Evolutionary conservation across 2,113 vertebrate genomes (phyloP).

Genomic region (Thunnus thynnus): DNA sequence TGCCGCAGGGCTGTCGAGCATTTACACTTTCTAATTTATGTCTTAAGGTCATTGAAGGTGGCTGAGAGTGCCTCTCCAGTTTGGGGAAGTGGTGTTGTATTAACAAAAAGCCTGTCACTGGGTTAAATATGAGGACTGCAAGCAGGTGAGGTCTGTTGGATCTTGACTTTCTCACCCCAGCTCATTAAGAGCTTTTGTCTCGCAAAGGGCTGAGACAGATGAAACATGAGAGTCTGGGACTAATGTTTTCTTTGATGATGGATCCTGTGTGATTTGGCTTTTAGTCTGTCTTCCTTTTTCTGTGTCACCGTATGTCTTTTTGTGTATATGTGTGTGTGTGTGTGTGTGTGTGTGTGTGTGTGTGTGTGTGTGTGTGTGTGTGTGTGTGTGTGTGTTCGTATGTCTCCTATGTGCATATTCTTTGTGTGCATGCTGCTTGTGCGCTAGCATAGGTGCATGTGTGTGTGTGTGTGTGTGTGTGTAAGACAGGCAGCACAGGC

Average conservation of each 20-base stretch:
- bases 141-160: constrained; percentile 49
- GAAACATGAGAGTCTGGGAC: constrained; percentile 73
- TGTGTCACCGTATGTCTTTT: constrained; percentile 3
- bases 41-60: constrained; percentile 15
- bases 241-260: constrained; percentile 69
- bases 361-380: constrained; percentile 9
- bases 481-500: constrained; percentile 65
- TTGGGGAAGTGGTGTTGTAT: constrained; percentile 31
- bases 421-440: neutral
- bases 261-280: constrained; percentile 67
- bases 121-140: constrained; percentile 52
- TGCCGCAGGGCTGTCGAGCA: constrained; percentile 22
- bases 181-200: constrained; percentile 68
- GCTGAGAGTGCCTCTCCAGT: constrained; percentile 27
- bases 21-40: constrained; percentile 47
- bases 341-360: constrained; percentile 1
- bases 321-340: constrained; percentile 1
- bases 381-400: constrained; percentile 1
- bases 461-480: constrained; percentile 3
- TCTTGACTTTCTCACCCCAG: constrained; percentile 52
- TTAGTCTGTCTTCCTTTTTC: constrained; percentile 44
- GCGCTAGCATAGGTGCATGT: neutral
- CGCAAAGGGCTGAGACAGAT: constrained; percentile 36
- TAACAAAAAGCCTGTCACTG: constrained; percentile 26
- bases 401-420: neutral